Evolutionary conservation across 2,113 vertebrate genomes (phyloP).

Genomic region (Spea bombifrons): DNA sequence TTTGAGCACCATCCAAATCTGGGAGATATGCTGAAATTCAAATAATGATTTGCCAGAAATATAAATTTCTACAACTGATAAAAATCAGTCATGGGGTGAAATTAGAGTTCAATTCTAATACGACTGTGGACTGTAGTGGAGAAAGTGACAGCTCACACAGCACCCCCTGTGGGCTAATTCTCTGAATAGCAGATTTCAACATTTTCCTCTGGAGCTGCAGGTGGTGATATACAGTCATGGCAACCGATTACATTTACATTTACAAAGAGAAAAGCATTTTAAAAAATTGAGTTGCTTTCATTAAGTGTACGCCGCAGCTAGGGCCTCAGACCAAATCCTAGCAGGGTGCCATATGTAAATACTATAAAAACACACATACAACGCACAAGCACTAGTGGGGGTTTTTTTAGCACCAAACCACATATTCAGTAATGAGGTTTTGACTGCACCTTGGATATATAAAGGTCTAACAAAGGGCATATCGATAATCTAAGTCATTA

Average conservation of each 20-base stretch:
- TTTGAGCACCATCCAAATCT: constrained; percentile 18
- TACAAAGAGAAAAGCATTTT: constrained; percentile 19
- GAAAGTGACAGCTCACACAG: constrained; percentile 53
- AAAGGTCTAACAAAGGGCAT: no score
- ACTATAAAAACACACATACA: neutral
- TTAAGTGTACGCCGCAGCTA: constrained; percentile 4
- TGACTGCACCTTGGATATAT: neutral
- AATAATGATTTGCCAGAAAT: constrained; percentile 13
- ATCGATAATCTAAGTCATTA: no score
- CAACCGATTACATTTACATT: neutral
- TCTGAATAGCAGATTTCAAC: constrained; percentile 34
- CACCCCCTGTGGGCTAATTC: constrained; percentile 55
- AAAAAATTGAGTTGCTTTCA: constrained; percentile 41
- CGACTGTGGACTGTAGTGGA: constrained; percentile 11
- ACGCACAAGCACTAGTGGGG: neutral
- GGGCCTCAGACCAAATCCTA: constrained; percentile 5
- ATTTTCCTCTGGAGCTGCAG: constrained; percentile 14
- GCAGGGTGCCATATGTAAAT: neutral
- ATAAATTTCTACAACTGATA: constrained; percentile 13
- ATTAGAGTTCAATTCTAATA: constrained; percentile 1
- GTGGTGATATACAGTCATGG: constrained; percentile 23
- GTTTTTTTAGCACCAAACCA: neutral
- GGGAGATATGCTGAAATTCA: constrained; percentile 15
- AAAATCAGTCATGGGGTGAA: neutral
- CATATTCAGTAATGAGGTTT: neutral